Evolutionary conservation across 1,140 invertebrate species (phyloP).

Genomic region (Micrasema longulum): DNA sequence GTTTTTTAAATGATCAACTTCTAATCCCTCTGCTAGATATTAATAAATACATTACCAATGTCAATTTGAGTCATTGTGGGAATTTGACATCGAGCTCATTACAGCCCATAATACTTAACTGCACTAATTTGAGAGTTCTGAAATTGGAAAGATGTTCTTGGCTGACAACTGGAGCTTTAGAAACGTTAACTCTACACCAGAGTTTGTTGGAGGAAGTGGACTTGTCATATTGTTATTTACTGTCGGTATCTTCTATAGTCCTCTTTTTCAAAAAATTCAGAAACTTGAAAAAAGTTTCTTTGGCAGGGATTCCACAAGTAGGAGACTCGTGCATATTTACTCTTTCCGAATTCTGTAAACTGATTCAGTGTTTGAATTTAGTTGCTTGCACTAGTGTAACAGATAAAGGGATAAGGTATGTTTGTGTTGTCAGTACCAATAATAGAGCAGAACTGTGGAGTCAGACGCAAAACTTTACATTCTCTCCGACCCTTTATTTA

Average conservation of each 20-base stretch:
- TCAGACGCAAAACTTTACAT: too few relatives aligned
- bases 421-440: too few relatives aligned
- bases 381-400: constrained; percentile 68
- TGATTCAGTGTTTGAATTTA: constrained; percentile 68
- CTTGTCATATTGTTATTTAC: constrained; percentile 66
- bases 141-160: constrained; percentile 69
- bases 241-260: constrained; percentile 68
- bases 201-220: constrained; percentile 69
- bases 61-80: constrained; percentile 69
- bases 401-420: constrained; percentile 70
- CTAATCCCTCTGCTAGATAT: constrained; percentile 63
- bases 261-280: constrained; percentile 70
- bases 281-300: constrained; percentile 65
- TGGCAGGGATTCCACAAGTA: constrained; percentile 68
- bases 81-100: constrained; percentile 69
- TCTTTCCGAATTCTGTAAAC: constrained; percentile 67
- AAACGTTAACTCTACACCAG: constrained; percentile 69
- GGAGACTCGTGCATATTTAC: constrained; percentile 69
- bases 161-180: constrained; percentile 69
- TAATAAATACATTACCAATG: constrained; percentile 64
- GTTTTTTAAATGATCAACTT: constrained; percentile 62
- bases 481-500: too few relatives aligned
- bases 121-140: constrained; percentile 65
- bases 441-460: too few relatives aligned
- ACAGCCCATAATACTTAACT: constrained; percentile 70